Conservation (phyloP, 2,797 vertebrate species). For the Fistularia commersonii region DNA sequence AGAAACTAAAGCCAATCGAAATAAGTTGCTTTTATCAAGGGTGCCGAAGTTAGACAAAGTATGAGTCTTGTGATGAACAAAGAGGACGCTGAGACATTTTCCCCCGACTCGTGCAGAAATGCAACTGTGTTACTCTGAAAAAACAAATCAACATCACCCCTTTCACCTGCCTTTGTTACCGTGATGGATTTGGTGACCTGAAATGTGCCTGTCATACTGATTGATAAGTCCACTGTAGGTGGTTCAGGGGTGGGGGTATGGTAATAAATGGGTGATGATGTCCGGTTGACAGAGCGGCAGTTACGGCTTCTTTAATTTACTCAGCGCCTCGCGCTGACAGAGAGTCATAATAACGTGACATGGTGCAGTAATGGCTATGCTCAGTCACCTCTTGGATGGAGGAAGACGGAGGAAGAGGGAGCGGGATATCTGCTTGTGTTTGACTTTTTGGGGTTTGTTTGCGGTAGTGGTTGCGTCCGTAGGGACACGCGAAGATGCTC, state of each 20-base stretch:
- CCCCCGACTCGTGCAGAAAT: slow-evolving; percentile 43
- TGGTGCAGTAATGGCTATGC: slow-evolving; percentile 53
- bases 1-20: too few species aligned
- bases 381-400: slow-evolving; percentile 56
- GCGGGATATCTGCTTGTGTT: slow-evolving; percentile 15
- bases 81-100: slow-evolving; percentile 17
- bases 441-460: slow-evolving; percentile 20
- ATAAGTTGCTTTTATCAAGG: too few species aligned
- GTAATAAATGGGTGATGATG: slow-evolving; percentile 68
- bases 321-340: slow-evolving; percentile 50
- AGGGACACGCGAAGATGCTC: slow-evolving; percentile 13
- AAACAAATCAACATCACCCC: slow-evolving; percentile 21
- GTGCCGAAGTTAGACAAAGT: slow-evolving; percentile 20
- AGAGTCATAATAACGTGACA: slow-evolving; percentile 71
- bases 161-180: slow-evolving; percentile 50
- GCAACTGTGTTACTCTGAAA: slow-evolving; percentile 14
- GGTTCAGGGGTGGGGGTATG: slow-evolving; percentile 19
- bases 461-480: slow-evolving; percentile 11
- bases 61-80: slow-evolving; percentile 16
- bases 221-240: slow-evolving; percentile 56
- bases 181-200: slow-evolving; percentile 64
- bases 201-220: slow-evolving; percentile 70
- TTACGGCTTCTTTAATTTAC: slow-evolving; percentile 71
- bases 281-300: slow-evolving; percentile 57
- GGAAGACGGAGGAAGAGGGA: slow-evolving; percentile 13